Conservation (phyloP, 2,113 vertebrate species). For the Alouatta palliata region DNA sequence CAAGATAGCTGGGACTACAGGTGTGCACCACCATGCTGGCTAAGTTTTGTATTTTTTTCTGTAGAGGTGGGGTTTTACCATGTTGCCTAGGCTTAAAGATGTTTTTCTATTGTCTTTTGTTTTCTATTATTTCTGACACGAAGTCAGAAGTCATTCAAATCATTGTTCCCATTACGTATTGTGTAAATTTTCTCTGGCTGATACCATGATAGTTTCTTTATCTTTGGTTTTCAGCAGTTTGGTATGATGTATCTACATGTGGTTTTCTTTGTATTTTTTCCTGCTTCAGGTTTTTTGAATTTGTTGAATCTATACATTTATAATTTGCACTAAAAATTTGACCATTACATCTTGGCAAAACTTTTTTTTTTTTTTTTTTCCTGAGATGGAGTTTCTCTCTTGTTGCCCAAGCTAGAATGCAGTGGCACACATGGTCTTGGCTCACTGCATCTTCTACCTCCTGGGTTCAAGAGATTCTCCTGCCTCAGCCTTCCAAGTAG, state of each 20-base stretch:
- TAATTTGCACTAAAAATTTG: neutral
- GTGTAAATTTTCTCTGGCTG: neutral
- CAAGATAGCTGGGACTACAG: no score
- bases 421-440: no score
- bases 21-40: no score
- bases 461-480: no score
- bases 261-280: neutral
- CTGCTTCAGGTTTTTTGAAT: neutral
- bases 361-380: neutral
- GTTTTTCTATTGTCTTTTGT: neutral
- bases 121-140: neutral
- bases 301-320: neutral
- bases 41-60: no score
- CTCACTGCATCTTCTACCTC: no score
- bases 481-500: no score
- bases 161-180: neutral
- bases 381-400: no score
- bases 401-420: no score
- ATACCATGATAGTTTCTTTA: neutral
- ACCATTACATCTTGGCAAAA: neutral
- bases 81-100: no score
- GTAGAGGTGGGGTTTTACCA: no score
- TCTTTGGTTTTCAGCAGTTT: conserved; percentile 36
- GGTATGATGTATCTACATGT: neutral
- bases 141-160: neutral